Percentiles rank a stretch among this genome's conserved stretches.
Evolutionary conservation across 2,888 invertebrate genomes (phyloP).

Genomic region (Hololepta plana): DNA sequence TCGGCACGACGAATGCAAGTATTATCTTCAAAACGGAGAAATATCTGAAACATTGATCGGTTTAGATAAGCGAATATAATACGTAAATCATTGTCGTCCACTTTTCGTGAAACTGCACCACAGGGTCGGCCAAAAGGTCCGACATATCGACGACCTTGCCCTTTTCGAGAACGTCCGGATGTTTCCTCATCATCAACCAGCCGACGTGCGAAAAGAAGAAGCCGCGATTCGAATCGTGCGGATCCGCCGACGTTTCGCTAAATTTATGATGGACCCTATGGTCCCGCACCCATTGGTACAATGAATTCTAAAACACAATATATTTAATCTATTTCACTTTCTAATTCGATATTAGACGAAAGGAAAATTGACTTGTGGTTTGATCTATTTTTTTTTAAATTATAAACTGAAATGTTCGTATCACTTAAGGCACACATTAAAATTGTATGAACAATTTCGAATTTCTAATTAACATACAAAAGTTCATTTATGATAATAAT

Average conservation of each 20-base stretch:
- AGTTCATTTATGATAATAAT: too few species aligned
- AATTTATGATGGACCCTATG: conserved; percentile 61
- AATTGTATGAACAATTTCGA: too few species aligned
- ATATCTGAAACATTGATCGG: conserved; percentile 33
- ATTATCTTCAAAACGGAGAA: conserved; percentile 46
- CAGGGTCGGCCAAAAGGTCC: conserved; percentile 60
- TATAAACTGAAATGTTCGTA: conserved; percentile 1
- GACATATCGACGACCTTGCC: conserved; percentile 68
- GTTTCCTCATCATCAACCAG: conserved; percentile 82
- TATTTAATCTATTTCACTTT: too few species aligned
- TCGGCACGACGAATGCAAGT: conserved; percentile 56
- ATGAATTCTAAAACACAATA: conserved; percentile 39
- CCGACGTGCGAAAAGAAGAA: conserved; percentile 90
- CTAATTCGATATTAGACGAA: too few species aligned
- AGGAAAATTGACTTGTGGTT: too few species aligned
- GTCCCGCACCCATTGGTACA: conserved; percentile 57
- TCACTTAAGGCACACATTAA: too few species aligned
- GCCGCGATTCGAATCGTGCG: conserved; percentile 63
- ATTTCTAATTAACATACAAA: too few species aligned
- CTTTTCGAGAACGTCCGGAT: conserved; percentile 62
- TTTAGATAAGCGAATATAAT: background rate
- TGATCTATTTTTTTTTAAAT: too few species aligned
- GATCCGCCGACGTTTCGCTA: conserved; percentile 65
- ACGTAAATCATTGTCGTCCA: conserved; percentile 23
- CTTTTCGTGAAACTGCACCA: conserved; percentile 62